Evolutionary conservation across 2,888 invertebrate genomes (phyloP).

Genomic region (Meganola albula): DNA sequence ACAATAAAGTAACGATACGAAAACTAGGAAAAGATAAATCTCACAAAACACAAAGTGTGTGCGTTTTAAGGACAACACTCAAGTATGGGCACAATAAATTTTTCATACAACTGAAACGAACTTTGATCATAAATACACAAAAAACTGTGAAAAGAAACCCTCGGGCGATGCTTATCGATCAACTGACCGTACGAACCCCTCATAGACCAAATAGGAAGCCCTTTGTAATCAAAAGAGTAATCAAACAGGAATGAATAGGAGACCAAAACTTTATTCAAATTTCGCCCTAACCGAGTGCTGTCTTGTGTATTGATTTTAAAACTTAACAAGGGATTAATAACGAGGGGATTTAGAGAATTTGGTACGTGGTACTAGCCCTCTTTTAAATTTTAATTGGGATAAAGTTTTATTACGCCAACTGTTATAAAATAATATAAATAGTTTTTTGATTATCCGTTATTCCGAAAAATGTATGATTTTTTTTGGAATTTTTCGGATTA

Average conservation of each 20-base stretch:
- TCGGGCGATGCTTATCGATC: slow-evolving; percentile 54
- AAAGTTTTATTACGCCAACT: slow-evolving; percentile 24
- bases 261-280: slow-evolving; percentile 62
- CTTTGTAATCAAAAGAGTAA: slow-evolving; percentile 71
- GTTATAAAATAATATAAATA: slow-evolving; percentile 15
- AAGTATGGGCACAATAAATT: slow-evolving; percentile 27
- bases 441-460: slow-evolving; percentile 22
- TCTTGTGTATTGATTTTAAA: slow-evolving; percentile 26
- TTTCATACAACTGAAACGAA: slow-evolving; percentile 29
- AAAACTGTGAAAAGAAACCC: slow-evolving; percentile 38
- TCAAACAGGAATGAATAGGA: slow-evolving; percentile 62
- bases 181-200: slow-evolving; percentile 51
- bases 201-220: slow-evolving; percentile 41
- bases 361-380: slow-evolving; percentile 24
- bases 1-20: too few species aligned
- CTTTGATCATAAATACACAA: slow-evolving; percentile 36
- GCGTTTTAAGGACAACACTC: slow-evolving; percentile 21
- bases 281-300: slow-evolving; percentile 28
- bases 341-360: slow-evolving; percentile 32
- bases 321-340: slow-evolving; percentile 36
- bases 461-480: too few species aligned
- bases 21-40: too few species aligned
- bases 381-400: slow-evolving; percentile 21
- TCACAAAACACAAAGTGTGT: too few species aligned
- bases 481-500: too few species aligned